These are phyloP conservation scores for Orchestes rusci DNA, from an alignment of 2,888 invertebrate species.

Conservation along the genomic window DNA sequence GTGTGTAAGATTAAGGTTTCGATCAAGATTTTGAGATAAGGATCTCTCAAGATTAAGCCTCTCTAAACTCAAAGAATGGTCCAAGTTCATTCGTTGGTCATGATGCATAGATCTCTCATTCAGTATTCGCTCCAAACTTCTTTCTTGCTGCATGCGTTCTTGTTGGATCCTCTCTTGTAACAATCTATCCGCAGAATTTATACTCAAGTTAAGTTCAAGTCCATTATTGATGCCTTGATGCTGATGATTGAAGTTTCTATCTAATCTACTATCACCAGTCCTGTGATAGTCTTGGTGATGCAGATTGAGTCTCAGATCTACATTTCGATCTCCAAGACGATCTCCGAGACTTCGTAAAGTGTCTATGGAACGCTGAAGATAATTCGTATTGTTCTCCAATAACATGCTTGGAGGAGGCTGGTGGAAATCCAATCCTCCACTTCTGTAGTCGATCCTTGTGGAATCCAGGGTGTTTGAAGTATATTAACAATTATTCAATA, in stretches of 20 bases:
- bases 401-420: slow-evolving; percentile 37
- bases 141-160: slow-evolving; percentile 37
- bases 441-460: slow-evolving; percentile 42
- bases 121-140: slow-evolving; percentile 38
- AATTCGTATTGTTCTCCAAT: slow-evolving; percentile 39
- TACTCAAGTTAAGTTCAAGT: slow-evolving; percentile 39
- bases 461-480: slow-evolving; percentile 42
- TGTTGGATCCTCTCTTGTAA: slow-evolving; percentile 38
- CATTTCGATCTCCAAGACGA: slow-evolving; percentile 42
- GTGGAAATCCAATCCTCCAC: slow-evolving; percentile 44
- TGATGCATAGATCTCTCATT: slow-evolving; percentile 36
- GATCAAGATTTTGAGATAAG: slow-evolving; percentile 35
- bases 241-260: slow-evolving; percentile 25
- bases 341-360: slow-evolving; percentile 42
- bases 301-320: slow-evolving; percentile 40
- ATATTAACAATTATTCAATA: not conserved
- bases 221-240: slow-evolving; percentile 33
- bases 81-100: slow-evolving; percentile 33
- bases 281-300: slow-evolving; percentile 36
- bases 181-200: slow-evolving; percentile 35
- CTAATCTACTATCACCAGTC: slow-evolving; percentile 30
- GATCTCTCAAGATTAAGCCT: slow-evolving; percentile 38
- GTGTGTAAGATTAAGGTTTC: slow-evolving; percentile 28
- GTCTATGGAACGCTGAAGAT: slow-evolving; percentile 43
- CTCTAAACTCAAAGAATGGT: slow-evolving; percentile 37